Evolutionary conservation across 2,888 invertebrate species (phyloP).

Genomic region (Polydrusus pterygomalis): DNA sequence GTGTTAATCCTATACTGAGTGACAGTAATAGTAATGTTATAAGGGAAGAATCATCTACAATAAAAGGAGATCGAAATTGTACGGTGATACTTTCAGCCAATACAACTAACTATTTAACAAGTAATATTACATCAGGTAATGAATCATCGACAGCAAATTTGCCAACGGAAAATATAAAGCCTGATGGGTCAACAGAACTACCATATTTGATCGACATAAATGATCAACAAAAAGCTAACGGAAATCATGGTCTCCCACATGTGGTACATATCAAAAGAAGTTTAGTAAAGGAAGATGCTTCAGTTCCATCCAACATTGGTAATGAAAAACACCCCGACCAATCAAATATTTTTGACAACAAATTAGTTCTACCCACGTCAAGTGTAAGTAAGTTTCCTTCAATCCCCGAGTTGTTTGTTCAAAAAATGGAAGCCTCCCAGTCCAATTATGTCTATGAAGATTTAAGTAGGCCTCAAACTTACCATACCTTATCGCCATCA

Average conservation of each 20-base stretch:
- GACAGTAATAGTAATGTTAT: not conserved
- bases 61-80: not conserved
- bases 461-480: too few relatives aligned
- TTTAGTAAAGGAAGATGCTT: not conserved
- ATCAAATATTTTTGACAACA: too few relatives aligned
- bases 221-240: not conserved
- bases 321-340: too few relatives aligned
- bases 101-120: not conserved
- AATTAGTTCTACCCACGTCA: too few relatives aligned
- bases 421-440: too few relatives aligned
- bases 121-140: not conserved
- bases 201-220: constrained; percentile 27
- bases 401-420: too few relatives aligned
- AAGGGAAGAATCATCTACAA: not conserved
- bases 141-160: not conserved
- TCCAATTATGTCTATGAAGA: too few relatives aligned
- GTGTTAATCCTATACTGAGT: not conserved
- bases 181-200: not conserved
- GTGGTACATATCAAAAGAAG: constrained; percentile 23
- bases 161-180: not conserved
- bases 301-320: not conserved
- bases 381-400: too few relatives aligned
- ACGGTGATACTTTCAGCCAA: not conserved
- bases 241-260: constrained; percentile 30
- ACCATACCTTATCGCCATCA: too few relatives aligned